Evolutionary conservation across 2,888 invertebrate genomes (phyloP), one percentile per base, ranked within the genome.

Genomic region (Noctua janthina): DNA sequence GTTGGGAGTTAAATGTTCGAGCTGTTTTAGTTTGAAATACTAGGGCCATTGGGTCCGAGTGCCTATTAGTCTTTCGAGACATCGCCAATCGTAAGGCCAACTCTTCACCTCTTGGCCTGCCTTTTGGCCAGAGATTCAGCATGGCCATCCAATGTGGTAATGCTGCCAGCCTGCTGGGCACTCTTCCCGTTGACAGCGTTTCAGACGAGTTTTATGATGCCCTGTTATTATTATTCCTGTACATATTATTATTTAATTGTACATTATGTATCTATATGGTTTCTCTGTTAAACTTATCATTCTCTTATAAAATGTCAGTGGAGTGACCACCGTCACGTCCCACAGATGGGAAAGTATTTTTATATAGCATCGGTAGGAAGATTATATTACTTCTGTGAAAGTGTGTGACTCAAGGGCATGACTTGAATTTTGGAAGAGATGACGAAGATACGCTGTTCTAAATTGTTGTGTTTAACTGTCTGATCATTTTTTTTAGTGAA

Each of bases 381-480:
- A 83, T 81, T 71, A 68, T 54, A 49, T 59, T 78, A 71, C 35
- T 78, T 79, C 76, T 74, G 77, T 74, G 72, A 75, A 78, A 77
- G 78, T 77, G 54, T 56, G 69, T 76, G 83, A 83, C 72, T 81
- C 74, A 75, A 78, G 72, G 75, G 74, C 68, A 43, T 81, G 82
- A 76, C 74, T 67, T 79, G 84, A 74, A 87, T 84, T 71, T 71
- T 66, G 49, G 29, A 56, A 39, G 17, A 79, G 49, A 72, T 59
- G 85, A 68, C 79, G 62, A 74, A 46, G 51, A 64, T n/a, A 46
- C 17, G 68, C 68, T 85, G 62, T 54, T 64, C 29, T 29, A 78
- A 68, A 73, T 59, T 46, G 23, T 56, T 39, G 23, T n/a, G 20
- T 70, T 39, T 71, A 11, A 17, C 17, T 51, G 20, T 51, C 71